phyloP scores from a whole-genome alignment of 2,888 invertebrate species.

The Pantelozetes paolii region DNA sequence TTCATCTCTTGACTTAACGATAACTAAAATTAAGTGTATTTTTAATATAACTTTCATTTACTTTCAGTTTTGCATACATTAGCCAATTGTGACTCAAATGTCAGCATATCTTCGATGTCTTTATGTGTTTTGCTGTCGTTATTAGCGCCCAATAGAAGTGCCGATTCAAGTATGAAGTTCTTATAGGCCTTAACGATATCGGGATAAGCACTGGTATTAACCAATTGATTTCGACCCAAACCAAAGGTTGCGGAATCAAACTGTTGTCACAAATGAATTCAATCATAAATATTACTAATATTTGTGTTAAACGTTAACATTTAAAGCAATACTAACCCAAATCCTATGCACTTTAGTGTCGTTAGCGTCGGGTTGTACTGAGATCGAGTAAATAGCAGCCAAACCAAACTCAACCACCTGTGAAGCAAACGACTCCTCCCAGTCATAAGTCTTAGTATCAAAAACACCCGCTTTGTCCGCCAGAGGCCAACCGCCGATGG shows the following conservation, averaged over 20 bases:
- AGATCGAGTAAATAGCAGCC: background rate
- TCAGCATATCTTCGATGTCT: conserved; percentile 33
- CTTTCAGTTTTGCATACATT: background rate
- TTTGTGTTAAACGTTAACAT: too few species aligned
- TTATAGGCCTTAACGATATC: conserved; percentile 37
- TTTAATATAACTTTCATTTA: background rate
- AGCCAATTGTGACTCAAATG: conserved; percentile 35
- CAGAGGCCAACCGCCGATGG: conserved; percentile 41
- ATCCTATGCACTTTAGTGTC: conserved; percentile 23
- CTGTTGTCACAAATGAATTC: background rate
- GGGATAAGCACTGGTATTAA: background rate
- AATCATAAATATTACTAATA: background rate
- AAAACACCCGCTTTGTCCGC: background rate
- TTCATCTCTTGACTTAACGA: conserved; percentile 46
- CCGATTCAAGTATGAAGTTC: conserved; percentile 34
- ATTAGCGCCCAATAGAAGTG: conserved; percentile 37
- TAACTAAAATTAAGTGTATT: conserved; percentile 15
- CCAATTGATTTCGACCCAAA: conserved; percentile 38
- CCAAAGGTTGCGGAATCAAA: conserved; percentile 26
- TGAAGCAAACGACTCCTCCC: conserved; percentile 9
- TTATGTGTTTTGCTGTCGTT: conserved; percentile 30
- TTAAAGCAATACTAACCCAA: conserved; percentile 17
- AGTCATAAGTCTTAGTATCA: background rate
- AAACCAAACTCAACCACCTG: background rate
- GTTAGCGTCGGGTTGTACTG: conserved; percentile 33